These are phyloP conservation scores for Germaria angustata DNA, from an alignment of 2,888 invertebrate genomes.

Conservation along the genomic window DNA sequence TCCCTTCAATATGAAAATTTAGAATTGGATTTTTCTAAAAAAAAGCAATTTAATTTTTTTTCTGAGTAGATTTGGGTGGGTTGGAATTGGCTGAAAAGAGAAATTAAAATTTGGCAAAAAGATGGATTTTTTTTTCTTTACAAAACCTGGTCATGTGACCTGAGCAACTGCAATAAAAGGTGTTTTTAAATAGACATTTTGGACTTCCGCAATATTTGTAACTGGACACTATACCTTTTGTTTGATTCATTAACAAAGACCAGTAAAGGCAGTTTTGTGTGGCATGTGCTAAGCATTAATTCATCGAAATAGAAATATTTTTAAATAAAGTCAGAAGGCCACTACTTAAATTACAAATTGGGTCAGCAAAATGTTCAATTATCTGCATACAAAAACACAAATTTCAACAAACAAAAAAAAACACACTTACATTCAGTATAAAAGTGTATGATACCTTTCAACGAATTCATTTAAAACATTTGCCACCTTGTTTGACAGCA, in stretches of 20 bases:
- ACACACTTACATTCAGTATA: not conserved
- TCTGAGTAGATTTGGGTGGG: too few relatives aligned
- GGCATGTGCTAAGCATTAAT: slow-evolving; percentile 60
- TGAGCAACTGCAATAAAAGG: slow-evolving; percentile 15
- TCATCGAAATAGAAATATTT: slow-evolving; percentile 19
- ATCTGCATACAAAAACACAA: slow-evolving; percentile 23
- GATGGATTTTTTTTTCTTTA: not conserved
- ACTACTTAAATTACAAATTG: slow-evolving; percentile 62
- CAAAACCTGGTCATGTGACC: not conserved
- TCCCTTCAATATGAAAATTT: too few relatives aligned
- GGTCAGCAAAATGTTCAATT: slow-evolving; percentile 32
- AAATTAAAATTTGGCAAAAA: not conserved
- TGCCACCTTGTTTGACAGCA: slow-evolving; percentile 43
- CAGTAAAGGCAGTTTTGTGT: slow-evolving; percentile 25
- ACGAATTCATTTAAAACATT: slow-evolving; percentile 37
- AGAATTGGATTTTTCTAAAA: too few relatives aligned
- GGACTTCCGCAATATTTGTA: slow-evolving; percentile 35
- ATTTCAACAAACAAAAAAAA: not conserved
- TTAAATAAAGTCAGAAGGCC: slow-evolving; percentile 53
- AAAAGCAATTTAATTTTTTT: too few relatives aligned
- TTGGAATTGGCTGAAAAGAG: too few relatives aligned
- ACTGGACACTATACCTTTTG: slow-evolving; percentile 30
- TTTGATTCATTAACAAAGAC: slow-evolving; percentile 3
- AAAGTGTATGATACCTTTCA: not conserved
- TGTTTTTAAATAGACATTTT: slow-evolving; percentile 12